Base-by-base conservation (phyloP, 2,797 vertebrate species). In the Falco rusticolus region DNA sequence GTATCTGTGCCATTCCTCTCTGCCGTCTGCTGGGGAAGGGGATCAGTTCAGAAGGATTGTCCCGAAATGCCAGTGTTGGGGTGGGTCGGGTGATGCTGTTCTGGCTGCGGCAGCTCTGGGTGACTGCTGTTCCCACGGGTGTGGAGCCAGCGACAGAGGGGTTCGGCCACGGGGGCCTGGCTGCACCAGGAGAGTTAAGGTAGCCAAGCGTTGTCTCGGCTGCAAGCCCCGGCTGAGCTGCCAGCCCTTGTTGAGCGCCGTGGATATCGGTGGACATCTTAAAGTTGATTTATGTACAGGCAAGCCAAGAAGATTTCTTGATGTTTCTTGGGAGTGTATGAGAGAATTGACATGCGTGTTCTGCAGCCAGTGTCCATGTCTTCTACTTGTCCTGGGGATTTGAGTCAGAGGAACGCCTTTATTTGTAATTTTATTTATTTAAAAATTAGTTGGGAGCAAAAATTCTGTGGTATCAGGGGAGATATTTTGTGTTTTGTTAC, bases 271-370 rank as follows among this genome's bases (percentile, higher is more conserved):
- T 11, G 45, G 19, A 3, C 4, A 1, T n/a, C 71, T 26, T 26
- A 6, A 5, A 13, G 20, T 25, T 33, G 59, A 31, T 29, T 9
- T 13, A 21, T 15, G 53, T 25, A 22, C 28, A 13, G 48, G 26
- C 21, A 16, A 43, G 45, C 20, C 25, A 10, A 13, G 48, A 28
- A 11, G 39, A 8, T 10, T 45, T 8, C 63, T 11, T 39, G 64
- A 53, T 10, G 16, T 25, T 47, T 29, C n/a, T 9, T 24, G 29
- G 29, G 57, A 47, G 24, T 0, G 13, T 47, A 5, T 53, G 37
- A 5, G 74, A n/a, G 56, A n/a, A 25, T 11, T 22, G n/a, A 9
- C 0, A 2, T 5, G 8, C 3, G 2, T 41, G 34, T 57, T 34
- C 13, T 7, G 31, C 59, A 26, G 76, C 16, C 21, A 4, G 43